Conservation (phyloP, 2,888 invertebrate genomes). For the Drosophila putrida region DNA sequence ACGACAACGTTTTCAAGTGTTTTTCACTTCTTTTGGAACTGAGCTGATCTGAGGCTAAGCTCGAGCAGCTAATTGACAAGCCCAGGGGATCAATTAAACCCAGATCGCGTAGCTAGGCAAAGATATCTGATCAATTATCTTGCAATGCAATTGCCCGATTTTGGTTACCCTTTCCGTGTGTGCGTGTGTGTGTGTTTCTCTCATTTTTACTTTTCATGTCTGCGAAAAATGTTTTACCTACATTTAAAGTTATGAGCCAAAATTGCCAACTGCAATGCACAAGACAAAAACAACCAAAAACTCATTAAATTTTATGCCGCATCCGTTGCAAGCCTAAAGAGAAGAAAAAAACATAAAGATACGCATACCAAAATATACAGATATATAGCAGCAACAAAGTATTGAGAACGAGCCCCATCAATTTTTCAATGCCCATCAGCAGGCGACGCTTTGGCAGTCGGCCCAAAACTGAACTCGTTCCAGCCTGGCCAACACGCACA, state of each 20-base stretch:
- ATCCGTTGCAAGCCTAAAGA: slow-evolving; percentile 32
- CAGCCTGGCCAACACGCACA: slow-evolving; percentile 16
- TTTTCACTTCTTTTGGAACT: slow-evolving; percentile 12
- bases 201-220: slow-evolving; percentile 14
- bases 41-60: neutral
- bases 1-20: slow-evolving; percentile 39
- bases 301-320: slow-evolving; percentile 73
- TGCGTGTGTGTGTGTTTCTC: slow-evolving; percentile 4
- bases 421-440: slow-evolving; percentile 72
- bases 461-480: slow-evolving; percentile 41
- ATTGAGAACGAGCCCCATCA: slow-evolving; percentile 60
- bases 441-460: slow-evolving; percentile 18
- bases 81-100: slow-evolving; percentile 74
- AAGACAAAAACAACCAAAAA: slow-evolving; percentile 49
- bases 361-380: slow-evolving; percentile 36
- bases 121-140: slow-evolving; percentile 24
- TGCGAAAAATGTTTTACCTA: slow-evolving; percentile 68
- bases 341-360: slow-evolving; percentile 23
- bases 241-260: slow-evolving; percentile 59
- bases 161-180: slow-evolving; percentile 56
- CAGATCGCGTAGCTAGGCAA: slow-evolving; percentile 48
- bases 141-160: slow-evolving; percentile 66
- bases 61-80: slow-evolving; percentile 66
- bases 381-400: slow-evolving; percentile 48
- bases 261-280: slow-evolving; percentile 40